These are phyloP conservation scores for Calephelis perditalis DNA, from an alignment of 2,888 invertebrate genomes.

Conservation along the genomic window DNA sequence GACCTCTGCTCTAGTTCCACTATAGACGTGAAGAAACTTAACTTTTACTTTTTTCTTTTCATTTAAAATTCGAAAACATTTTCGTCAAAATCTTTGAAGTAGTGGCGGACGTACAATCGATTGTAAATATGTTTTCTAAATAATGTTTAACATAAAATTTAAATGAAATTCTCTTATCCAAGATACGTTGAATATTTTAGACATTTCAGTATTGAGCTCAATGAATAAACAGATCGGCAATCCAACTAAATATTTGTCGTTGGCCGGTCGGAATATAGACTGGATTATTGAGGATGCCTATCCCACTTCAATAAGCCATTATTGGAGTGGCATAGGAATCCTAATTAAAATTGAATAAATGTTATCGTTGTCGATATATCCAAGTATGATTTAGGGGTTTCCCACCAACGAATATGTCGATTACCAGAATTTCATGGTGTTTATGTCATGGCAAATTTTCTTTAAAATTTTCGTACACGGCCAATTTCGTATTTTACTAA, in stretches of 20 bases:
- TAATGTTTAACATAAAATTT: background rate
- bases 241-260: conserved; percentile 32
- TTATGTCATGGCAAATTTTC: background rate
- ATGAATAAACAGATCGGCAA: conserved; percentile 21
- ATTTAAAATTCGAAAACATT: too few species aligned
- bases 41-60: too few species aligned
- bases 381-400: conserved; percentile 16
- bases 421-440: background rate
- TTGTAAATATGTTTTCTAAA: too few species aligned
- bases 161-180: conserved; percentile 5
- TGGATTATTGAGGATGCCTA: conserved; percentile 23
- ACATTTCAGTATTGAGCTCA: conserved; percentile 3
- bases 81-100: too few species aligned
- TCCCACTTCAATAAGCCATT: background rate
- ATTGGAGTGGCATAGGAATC: conserved; percentile 23
- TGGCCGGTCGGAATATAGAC: conserved; percentile 20
- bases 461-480: too few species aligned
- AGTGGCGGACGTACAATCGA: too few species aligned
- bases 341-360: conserved; percentile 32
- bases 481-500: too few species aligned
- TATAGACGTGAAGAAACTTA: too few species aligned
- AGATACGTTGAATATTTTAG: conserved; percentile 21
- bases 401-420: background rate
- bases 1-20: too few species aligned
- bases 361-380: conserved; percentile 16